A percentile compares a stretch with the other conserved stretches of the same genome.
These are phyloP conservation scores for Phainopepla nitens DNA, from an alignment of 2,113 vertebrate species.

Conservation along the genomic window DNA sequence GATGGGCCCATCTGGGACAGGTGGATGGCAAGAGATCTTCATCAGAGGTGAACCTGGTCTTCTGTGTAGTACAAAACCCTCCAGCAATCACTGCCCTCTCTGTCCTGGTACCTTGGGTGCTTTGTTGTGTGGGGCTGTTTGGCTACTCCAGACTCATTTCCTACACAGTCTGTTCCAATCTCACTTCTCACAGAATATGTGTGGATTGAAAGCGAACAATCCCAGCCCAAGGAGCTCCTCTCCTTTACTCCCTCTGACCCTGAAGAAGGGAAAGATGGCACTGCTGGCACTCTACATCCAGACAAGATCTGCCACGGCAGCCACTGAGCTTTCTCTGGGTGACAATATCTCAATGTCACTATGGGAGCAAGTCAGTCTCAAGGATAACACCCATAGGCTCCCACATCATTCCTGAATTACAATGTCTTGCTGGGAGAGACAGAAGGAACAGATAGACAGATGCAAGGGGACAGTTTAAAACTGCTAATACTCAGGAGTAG, in stretches of 20 bases:
- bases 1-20: neutral
- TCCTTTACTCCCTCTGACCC: neutral
- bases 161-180: neutral
- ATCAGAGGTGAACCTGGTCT: neutral
- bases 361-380: rapidly evolving
- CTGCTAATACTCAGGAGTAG: neutral
- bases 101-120: neutral
- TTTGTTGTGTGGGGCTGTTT: neutral
- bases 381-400: neutral
- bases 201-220: neutral
- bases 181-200: neutral
- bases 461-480: neutral
- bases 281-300: neutral
- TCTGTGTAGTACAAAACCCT: neutral
- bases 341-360: neutral
- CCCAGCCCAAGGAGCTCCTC: neutral
- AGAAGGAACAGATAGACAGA: neutral
- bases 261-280: neutral
- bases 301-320: neutral
- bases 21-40: neutral
- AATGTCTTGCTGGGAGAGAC: neutral
- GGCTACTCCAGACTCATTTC: neutral
- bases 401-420: neutral
- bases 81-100: neutral
- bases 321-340: neutral